Evolutionary conservation across 2,888 invertebrate genomes (phyloP).

Genomic region (Gandaritis pyraliata): DNA sequence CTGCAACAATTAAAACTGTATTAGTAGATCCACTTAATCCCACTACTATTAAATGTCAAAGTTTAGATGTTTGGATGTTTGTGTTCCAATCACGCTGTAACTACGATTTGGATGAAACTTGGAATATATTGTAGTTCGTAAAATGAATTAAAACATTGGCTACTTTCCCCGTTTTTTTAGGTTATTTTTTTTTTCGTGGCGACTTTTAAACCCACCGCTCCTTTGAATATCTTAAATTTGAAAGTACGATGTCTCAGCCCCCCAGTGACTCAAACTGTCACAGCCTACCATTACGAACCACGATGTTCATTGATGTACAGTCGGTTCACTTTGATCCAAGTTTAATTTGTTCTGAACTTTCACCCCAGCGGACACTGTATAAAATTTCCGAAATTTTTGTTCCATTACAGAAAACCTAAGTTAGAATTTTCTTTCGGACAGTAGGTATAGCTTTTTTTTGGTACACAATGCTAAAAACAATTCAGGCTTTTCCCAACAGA

Average conservation of each 20-base stretch:
- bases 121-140: too few species aligned
- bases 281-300: slow-evolving; percentile 1
- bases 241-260: not conserved
- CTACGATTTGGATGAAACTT: too few species aligned
- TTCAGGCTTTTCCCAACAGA: slow-evolving; percentile 11
- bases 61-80: too few species aligned
- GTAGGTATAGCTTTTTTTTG: too few species aligned
- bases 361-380: slow-evolving; percentile 18
- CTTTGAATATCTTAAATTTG: not conserved
- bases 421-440: slow-evolving; percentile 23
- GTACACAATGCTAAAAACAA: slow-evolving; percentile 14
- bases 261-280: not conserved
- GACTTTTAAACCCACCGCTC: too few species aligned
- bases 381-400: slow-evolving; percentile 13
- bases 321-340: slow-evolving; percentile 24
- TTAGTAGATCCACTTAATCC: not conserved
- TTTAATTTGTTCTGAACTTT: slow-evolving; percentile 29
- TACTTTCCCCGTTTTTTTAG: too few species aligned
- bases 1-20: slow-evolving; percentile 60
- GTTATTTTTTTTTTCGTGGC: too few species aligned
- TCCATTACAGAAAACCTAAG: slow-evolving; percentile 19
- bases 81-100: too few species aligned
- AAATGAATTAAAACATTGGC: too few species aligned
- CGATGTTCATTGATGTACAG: slow-evolving; percentile 10
- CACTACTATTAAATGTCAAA: too few species aligned